Evolutionary conservation across 53 echinoderm and acorn worm genomes (phyloP), one percentile per base, ranked within the genome.

Genomic region (Hippasteria phrygiana): DNA sequence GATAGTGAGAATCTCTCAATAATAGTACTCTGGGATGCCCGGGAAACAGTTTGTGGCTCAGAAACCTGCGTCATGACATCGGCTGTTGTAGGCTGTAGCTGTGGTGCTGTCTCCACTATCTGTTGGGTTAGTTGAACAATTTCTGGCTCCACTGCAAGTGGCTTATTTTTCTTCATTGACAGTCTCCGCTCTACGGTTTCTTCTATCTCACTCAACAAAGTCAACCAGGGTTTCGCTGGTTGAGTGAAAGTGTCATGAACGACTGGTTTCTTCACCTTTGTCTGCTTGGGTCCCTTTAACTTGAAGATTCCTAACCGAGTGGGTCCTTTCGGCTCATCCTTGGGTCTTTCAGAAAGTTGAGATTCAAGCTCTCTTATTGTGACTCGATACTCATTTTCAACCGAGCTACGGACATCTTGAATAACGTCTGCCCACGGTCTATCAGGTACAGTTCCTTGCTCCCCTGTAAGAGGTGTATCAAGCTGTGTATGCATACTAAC

Each of bases 331-430:
- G 94, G 80, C 36, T 86, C 78, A 7, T 94, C 92, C 22, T 92
- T 91, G 4, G 92, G 92, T 63, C 65, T 55, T 46, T 87, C 64
- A 46, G 84, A 54, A 17, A 96, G 62, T 41, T 89, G 92, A 48
- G 92, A 69, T 65, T 96, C 90, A 2, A 96, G 90, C 41, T 96
- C 91, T 42, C 87, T 92, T 24, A 96, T 93, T 9, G 94, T 94
- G 40, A 91, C 88, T 16, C 89, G 86, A 51, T 96, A 96, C 64
- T 96, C 96, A 62, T 94, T 96, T 87, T 96, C 96, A 69, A 94
- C 90, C 45, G 92, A 92, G 74, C 72, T 75, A 39, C 91, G 92
- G n/a, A 96, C 71, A 32, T 94, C 96, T 91, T 90, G 56, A 18
- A 96, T 64, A 27, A 96, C 79, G 16, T 89, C 83, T 46, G 62